Evolutionary conservation across 1,140 invertebrate genomes (phyloP).

Genomic region (Lucilia sericata): DNA sequence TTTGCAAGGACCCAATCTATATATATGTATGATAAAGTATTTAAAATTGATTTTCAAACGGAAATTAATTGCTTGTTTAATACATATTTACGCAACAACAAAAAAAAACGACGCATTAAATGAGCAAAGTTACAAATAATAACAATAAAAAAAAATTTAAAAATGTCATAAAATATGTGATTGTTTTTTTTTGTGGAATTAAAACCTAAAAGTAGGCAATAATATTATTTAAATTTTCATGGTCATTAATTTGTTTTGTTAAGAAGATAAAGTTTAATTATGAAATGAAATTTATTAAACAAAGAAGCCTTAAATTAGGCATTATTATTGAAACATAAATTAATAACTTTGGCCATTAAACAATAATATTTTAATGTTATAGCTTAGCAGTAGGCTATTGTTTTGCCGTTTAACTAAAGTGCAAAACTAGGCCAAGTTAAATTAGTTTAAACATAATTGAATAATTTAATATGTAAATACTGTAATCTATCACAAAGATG

Average conservation of each 20-base stretch:
- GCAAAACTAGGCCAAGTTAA: too few species aligned
- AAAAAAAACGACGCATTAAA: not conserved
- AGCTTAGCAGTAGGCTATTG: too few species aligned
- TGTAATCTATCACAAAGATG: too few species aligned
- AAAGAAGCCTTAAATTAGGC: not conserved
- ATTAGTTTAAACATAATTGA: too few species aligned
- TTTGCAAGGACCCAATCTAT: conserved; percentile 1
- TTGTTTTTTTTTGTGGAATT: not conserved
- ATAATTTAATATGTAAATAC: too few species aligned
- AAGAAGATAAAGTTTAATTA: not conserved
- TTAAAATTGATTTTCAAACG: conserved; percentile 27
- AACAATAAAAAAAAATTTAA: not conserved
- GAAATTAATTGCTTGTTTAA: conserved; percentile 27
- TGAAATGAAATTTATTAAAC: not conserved
- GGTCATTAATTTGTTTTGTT: conserved; percentile 16
- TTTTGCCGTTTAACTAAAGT: too few species aligned
- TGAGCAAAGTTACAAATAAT: not conserved
- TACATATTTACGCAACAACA: not conserved
- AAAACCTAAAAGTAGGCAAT: conserved; percentile 14
- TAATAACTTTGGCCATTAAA: too few species aligned
- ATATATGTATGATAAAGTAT: not conserved
- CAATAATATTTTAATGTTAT: too few species aligned
- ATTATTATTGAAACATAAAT: not conserved
- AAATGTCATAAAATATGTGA: not conserved
- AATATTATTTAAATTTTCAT: conserved; percentile 13